A percentile compares a stretch with the other conserved stretches of the same genome.
These are phyloP conservation scores for Pelecanoides urinatrix DNA, from an alignment of 2,113 vertebrate genomes.

Conservation along the genomic window DNA sequence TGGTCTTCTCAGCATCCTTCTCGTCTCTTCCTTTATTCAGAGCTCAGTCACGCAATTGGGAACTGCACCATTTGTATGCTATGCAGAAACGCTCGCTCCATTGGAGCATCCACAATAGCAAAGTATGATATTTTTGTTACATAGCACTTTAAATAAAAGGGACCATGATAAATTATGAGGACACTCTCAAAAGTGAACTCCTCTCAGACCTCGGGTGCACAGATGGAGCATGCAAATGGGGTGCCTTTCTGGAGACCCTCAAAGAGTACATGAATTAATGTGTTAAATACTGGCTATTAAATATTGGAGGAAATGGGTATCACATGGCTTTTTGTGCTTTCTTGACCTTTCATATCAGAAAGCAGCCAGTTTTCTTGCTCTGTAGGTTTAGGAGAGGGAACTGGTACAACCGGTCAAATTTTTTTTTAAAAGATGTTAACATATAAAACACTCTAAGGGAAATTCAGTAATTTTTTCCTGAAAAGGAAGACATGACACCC, in stretches of 20 bases:
- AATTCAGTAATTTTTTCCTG: not conserved
- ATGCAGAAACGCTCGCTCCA: accelerated
- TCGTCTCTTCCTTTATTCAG: not conserved
- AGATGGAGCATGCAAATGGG: not conserved
- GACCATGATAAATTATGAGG: not conserved
- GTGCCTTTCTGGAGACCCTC: not conserved
- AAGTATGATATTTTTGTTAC: not conserved
- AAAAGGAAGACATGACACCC: not conserved
- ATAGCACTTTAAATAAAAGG: not conserved
- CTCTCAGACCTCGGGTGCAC: accelerated
- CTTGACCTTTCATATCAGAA: not conserved
- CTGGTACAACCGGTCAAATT: not conserved
- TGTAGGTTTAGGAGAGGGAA: not conserved
- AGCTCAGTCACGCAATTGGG: not conserved
- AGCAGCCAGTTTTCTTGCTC: not conserved
- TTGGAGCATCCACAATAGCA: not conserved
- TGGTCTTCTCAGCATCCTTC: not conserved
- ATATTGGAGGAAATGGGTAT: not conserved
- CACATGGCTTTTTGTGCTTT: not conserved
- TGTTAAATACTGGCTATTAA: not conserved
- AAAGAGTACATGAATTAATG: not conserved
- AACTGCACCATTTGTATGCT: not conserved
- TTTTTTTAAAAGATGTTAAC: not conserved
- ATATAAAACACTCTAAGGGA: not conserved
- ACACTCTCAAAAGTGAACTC: not conserved